Base-by-base conservation (phyloP, 2,888 invertebrate genomes). In the Lasius platythorax region DNA sequence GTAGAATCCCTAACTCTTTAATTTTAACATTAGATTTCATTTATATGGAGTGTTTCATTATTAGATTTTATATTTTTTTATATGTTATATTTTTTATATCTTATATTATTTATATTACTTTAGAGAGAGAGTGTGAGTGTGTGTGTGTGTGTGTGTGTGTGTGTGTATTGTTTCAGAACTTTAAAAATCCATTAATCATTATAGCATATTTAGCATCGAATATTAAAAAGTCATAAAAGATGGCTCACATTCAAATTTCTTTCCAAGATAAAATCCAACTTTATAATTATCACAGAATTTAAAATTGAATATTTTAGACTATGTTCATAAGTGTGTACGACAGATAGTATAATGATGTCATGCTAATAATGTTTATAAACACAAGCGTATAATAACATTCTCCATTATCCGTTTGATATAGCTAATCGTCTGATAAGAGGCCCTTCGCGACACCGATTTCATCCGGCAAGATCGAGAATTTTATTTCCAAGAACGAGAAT, bases 361-460 rank as follows among this genome's bases (percentile, higher is more conserved):
- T 3, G 23, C 15, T 43, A 18, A 15, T 3, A 37, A 53, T 11
- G 5, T 15, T 0, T 50, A 50, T 6, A 18, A 50, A 50, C 0
- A 46, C 15, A 18, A 37, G 6, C 1, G 8, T 37, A 74, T 4
- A 61, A 40, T 43, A 61, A 74, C 6, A 28, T 61, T 11, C 28
- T 61, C 1, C 50, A 18, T n/a, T 73, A 73, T 46, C 75, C 68
- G n/a, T 75, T 46, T n/a, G 43, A 75, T 46, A 15, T 67, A 75
- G 75, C 11, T 5, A 15, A 50, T 46, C 43, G 8, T 1, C 6
- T 15, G 12, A 43, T n/a, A 8, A 30, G 18, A 63, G 15, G 0
- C 4, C n/a, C 28, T 58, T 58, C 8, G 18, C 12, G 40, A 12
- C 33, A 9, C 30, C 63, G n/a, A 46, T 43, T 30, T 75, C 30